Evolutionary conservation across 2,797 vertebrate genomes (phyloP).

Genomic region (Lithobates sylvaticus): DNA sequence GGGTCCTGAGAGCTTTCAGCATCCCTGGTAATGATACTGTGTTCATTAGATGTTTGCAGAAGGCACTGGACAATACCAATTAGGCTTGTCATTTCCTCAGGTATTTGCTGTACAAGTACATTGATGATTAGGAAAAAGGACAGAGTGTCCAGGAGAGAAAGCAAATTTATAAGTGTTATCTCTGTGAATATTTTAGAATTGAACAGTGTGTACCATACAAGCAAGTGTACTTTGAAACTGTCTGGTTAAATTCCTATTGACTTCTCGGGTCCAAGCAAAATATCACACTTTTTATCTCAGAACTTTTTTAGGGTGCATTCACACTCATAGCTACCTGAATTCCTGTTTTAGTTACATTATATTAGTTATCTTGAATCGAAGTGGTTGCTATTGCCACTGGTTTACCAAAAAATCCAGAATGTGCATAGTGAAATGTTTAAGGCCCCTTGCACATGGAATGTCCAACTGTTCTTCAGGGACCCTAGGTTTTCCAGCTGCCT

Average conservation of each 20-base stretch:
- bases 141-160: constrained; percentile 40
- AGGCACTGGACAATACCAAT: constrained; percentile 25
- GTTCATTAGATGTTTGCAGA: constrained; percentile 49
- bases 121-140: constrained; percentile 37
- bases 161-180: constrained; percentile 20
- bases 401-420: too few species aligned
- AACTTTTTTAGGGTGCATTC: too few species aligned
- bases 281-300: too few species aligned
- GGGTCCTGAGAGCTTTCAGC: constrained; percentile 25
- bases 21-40: constrained; percentile 20
- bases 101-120: constrained; percentile 53
- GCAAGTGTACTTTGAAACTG: neutral
- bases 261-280: neutral
- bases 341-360: too few species aligned
- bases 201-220: constrained; percentile 27
- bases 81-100: constrained; percentile 49
- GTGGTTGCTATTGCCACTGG: too few species aligned
- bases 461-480: too few species aligned
- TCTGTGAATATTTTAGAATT: constrained; percentile 10
- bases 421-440: too few species aligned
- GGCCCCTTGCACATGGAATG: too few species aligned
- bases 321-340: too few species aligned
- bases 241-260: neutral
- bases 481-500: too few species aligned
- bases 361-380: too few species aligned